Evolutionary conservation across 2,113 vertebrate genomes (phyloP), one percentile per base, ranked within the genome.

Genomic region (Nothobranchius kuhntae): DNA sequence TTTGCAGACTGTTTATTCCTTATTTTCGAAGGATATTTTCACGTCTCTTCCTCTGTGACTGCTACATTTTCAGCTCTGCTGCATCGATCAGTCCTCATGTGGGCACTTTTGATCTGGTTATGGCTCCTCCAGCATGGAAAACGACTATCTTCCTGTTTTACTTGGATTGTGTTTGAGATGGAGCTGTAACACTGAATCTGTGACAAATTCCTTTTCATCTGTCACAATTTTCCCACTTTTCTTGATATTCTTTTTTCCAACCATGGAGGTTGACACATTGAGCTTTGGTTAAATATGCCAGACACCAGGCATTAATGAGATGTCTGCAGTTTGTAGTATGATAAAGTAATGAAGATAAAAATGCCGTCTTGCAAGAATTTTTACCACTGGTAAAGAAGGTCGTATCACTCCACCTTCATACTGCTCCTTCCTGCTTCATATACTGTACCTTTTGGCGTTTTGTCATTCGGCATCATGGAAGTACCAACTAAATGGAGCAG

Each of bases 401-500:
- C 35, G 45, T 38, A 9, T 48, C 53, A 68, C 38, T 65, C 60
- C 60, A 30, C 21, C 21, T 50, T 15, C 17, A 47, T 65, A 44
- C 17, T 14, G 2, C 51, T 57, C 50, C 11, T 15, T 3, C 15
- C 24, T 46, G 30, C 76, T 64, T 68, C 10, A 56, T 15, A 66
- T 17, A 13, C 55, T 55, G 17, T 63, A 8, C 35, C 58, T 5
- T 21, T 24, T 51, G 30, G 50, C 15, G 44, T 14, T 44, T 58
- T 64, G 57, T 38, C 65, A 56, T 71, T 72, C 71, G 71, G 59
- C 77, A 86, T 64, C 65, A 97, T 98, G 98, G 98, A 99, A 93
- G 91, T 97, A 86, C 91, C 95, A 68, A 92, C 95, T 45, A 97
- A 95, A 83, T 98, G 96, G 96, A 96, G 95, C 90, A 94, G 94